These are phyloP conservation scores for Shargacucullia verbasci DNA, from an alignment of 2,888 invertebrate species.

Conservation along the genomic window DNA sequence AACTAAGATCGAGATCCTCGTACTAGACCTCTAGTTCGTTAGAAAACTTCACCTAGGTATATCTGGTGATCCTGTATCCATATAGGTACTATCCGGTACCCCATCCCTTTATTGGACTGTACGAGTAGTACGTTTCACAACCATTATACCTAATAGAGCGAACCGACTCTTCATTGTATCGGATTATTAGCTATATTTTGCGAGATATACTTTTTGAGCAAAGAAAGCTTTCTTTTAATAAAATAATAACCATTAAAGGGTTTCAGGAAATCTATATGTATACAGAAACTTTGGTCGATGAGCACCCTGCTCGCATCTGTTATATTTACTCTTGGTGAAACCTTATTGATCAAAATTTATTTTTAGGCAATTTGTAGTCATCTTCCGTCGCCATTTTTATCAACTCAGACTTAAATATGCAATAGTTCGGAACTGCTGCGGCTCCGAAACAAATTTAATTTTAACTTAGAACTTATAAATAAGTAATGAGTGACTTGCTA, in stretches of 20 bases:
- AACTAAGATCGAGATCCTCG: too few relatives aligned
- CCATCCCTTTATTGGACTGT: too few relatives aligned
- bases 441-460: conserved; percentile 43
- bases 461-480: conserved; percentile 45
- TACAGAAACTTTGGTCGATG: neutral
- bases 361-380: conserved; percentile 4
- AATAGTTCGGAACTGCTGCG: conserved; percentile 15
- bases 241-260: neutral
- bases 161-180: neutral
- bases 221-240: neutral
- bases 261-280: neutral
- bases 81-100: too few relatives aligned
- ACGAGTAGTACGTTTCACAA: neutral
- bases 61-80: too few relatives aligned
- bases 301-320: neutral
- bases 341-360: neutral
- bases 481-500: conserved; percentile 22
- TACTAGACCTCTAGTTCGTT: too few relatives aligned
- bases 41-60: too few relatives aligned
- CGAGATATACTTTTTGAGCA: neutral
- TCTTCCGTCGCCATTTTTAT: conserved; percentile 3
- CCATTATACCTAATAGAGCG: too few relatives aligned
- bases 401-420: too few relatives aligned
- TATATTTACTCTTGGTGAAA: neutral
- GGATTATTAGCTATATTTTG: neutral